Evolutionary conservation across 2,113 vertebrate genomes (phyloP), one percentile per base, ranked within the genome.

Genomic region (Brachirus orientalis): DNA sequence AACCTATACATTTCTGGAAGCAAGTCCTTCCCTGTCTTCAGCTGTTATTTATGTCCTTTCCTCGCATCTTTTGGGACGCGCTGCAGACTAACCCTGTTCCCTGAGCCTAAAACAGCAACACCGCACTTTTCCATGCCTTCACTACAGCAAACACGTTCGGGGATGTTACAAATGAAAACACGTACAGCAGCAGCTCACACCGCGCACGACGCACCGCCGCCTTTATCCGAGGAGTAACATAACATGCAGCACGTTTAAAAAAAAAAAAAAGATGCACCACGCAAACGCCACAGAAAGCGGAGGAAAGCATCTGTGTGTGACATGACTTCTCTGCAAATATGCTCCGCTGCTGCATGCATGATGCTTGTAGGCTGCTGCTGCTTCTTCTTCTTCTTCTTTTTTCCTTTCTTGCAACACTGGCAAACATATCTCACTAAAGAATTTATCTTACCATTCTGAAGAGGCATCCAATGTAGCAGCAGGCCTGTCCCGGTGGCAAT

Each of bases 401-500:
- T n/a, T n/a, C n/a, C n/a, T 11, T 10, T 43, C 10, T 43, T 13
- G 4, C 5, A 40, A 12, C 40, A 43, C 40, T 13, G 12, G 11
- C 40, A 12, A 43, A 14, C 40, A 13, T 43, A 78, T 43, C 14
- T 41, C 67, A 18, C 18, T 36, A 3, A 55, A n/a, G 12, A 38
- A 57, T 8, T 12, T 13, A 48, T 18, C 91, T 93, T 89, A 93
- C 92, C 92, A 93, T 93, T 71, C 80, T 89, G 90, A 53, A 88
- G 85, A 88, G 64, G 65, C 77, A 72, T 90, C 86, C 91, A 68
- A 65, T 59, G 83, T 50, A 69, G 75, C 80, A 81, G 52, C 44
- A 35, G 84, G 76, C 87, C 90, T 38, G 83, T 79, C 78, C 82
- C 68, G 84, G 66, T 73, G 75, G 58, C 72, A 46, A 72, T 78